A percentile compares a stretch with the other conserved stretches of the same genome.
Evolutionary conservation across 2,888 invertebrate species (phyloP).

Genomic region (Ganaspis brasiliensis): DNA sequence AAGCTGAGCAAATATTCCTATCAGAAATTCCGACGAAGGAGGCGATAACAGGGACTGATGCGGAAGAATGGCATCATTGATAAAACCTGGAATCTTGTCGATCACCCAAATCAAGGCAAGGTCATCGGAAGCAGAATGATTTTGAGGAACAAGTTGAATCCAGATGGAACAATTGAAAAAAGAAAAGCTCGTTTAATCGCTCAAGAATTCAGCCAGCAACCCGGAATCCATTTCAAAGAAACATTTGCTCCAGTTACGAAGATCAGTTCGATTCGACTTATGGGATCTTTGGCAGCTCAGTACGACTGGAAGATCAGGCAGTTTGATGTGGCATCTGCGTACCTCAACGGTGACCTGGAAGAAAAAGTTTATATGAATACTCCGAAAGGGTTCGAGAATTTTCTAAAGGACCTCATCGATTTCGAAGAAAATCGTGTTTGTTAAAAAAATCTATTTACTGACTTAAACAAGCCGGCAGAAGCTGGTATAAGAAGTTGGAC

Average conservation of each 20-base stretch:
- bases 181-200: conserved; percentile 62
- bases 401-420: conserved; percentile 36
- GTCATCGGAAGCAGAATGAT: conserved; percentile 54
- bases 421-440: conserved; percentile 36
- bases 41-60: conserved; percentile 49
- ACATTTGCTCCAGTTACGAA: conserved; percentile 61
- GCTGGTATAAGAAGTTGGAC: conserved; percentile 53
- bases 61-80: conserved; percentile 55
- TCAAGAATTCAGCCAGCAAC: conserved; percentile 56
- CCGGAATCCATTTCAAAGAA: conserved; percentile 60
- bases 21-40: conserved; percentile 42
- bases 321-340: conserved; percentile 63
- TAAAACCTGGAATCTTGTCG: conserved; percentile 62
- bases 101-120: conserved; percentile 48
- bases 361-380: conserved; percentile 61
- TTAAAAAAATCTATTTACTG: conserved; percentile 57
- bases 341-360: conserved; percentile 61
- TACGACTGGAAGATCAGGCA: conserved; percentile 59
- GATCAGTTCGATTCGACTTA: conserved; percentile 58
- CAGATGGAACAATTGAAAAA: conserved; percentile 56
- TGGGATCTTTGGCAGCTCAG: conserved; percentile 60
- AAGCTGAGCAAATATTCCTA: conserved; percentile 5
- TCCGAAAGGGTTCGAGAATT: conserved; percentile 49
- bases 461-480: conserved; percentile 53
- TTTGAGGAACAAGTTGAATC: conserved; percentile 55